Conservation (phyloP, 2,113 vertebrate genomes). For the Hemicordylus capensis region DNA sequence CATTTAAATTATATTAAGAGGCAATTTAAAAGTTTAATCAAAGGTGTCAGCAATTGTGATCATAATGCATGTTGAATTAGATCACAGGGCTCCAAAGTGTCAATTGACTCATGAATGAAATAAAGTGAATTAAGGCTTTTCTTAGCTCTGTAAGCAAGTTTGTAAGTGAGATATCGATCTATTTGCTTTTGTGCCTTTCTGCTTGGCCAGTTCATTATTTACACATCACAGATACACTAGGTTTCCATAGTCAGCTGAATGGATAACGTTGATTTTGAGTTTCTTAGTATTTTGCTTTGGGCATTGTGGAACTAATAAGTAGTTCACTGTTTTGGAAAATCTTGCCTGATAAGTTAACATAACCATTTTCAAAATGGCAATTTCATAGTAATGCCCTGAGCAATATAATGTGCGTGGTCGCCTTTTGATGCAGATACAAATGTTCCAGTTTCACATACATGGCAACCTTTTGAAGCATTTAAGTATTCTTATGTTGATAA, state of each 20-base stretch:
- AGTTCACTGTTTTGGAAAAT: conserved; percentile 13
- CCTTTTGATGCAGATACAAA: background rate
- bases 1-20: conserved; percentile 54
- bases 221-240: conserved; percentile 28
- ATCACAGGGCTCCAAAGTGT: conserved; percentile 26
- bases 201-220: conserved; percentile 53
- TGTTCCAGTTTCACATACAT: background rate
- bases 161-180: conserved; percentile 41
- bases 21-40: conserved; percentile 57
- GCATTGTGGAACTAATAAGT: conserved; percentile 17
- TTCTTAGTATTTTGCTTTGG: conserved; percentile 30
- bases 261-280: conserved; percentile 21
- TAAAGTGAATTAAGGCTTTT: conserved; percentile 32
- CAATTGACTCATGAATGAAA: conserved; percentile 30
- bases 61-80: conserved; percentile 48
- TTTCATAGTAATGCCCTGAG: background rate
- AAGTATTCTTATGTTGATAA: background rate
- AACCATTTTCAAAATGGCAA: background rate
- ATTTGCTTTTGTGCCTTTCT: conserved; percentile 43
- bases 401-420: background rate
- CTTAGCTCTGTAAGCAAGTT: background rate
- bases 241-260: conserved; percentile 8
- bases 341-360: background rate
- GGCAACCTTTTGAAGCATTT: background rate
- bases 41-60: conserved; percentile 46